Evolutionary conservation across 2,113 vertebrate genomes (phyloP).

Genomic region (Phalacrocorax brasilianus): DNA sequence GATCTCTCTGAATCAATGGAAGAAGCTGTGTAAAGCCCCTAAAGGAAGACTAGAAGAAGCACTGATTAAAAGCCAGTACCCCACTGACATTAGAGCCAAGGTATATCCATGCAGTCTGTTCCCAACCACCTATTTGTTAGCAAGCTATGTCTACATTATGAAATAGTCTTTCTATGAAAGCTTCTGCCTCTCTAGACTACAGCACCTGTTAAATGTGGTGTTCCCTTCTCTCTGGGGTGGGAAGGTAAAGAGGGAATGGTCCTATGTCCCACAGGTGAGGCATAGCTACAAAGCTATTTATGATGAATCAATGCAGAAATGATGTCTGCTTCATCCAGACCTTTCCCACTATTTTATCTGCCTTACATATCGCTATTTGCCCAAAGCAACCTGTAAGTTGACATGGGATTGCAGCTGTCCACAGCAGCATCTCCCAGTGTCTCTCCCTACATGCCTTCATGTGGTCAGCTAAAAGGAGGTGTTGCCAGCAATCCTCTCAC

Average conservation of each 20-base stretch:
- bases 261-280: neutral
- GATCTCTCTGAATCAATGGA: neutral
- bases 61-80: neutral
- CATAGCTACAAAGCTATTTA: neutral
- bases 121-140: neutral
- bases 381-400: neutral
- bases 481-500: accelerated
- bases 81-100: neutral
- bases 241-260: neutral
- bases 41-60: neutral
- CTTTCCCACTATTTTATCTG: neutral
- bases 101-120: neutral
- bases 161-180: neutral
- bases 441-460: neutral
- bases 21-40: neutral
- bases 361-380: neutral
- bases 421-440: neutral
- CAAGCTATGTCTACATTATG: neutral
- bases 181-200: neutral
- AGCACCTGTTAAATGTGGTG: neutral
- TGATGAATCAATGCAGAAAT: neutral
- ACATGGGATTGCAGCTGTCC: neutral
- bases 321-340: neutral
- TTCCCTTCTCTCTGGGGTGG: neutral
- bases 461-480: neutral